Evolutionary conservation across 37 sponge, comb jelly and placozoan species (phyloP).

Genomic region (Axinella damicornis): DNA sequence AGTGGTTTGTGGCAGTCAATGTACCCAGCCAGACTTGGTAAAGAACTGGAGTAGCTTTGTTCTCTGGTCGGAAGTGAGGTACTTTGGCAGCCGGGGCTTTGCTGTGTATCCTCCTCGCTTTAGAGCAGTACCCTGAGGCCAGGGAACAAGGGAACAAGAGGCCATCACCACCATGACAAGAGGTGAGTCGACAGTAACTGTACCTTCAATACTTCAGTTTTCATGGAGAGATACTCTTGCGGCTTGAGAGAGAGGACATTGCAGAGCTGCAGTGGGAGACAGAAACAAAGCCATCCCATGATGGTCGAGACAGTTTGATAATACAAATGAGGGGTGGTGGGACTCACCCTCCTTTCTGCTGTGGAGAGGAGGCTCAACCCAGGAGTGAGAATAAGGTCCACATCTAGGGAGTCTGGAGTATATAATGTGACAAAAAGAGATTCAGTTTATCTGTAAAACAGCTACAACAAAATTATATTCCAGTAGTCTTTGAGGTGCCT

Average conservation of each 20-base stretch:
- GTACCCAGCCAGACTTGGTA: constrained; percentile 46
- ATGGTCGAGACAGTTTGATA: too few species aligned
- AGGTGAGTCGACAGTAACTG: background rate
- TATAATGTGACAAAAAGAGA: too few species aligned
- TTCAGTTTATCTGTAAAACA: too few species aligned
- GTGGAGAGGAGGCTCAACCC: constrained; percentile 46
- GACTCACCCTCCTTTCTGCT: constrained; percentile 59
- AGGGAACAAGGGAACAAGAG: constrained; percentile 5
- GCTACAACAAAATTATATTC: background rate
- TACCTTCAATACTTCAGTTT: constrained; percentile 72
- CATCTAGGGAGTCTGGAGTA: constrained; percentile 4
- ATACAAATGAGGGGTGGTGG: background rate
- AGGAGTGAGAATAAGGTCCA: constrained; percentile 21
- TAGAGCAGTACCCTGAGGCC: constrained; percentile 52
- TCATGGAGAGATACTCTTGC: constrained; percentile 41
- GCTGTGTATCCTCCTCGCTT: constrained; percentile 49
- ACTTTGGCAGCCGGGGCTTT: constrained; percentile 43
- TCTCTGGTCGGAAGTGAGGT: constrained; percentile 56
- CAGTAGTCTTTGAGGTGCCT: too few species aligned
- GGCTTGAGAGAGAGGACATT: constrained; percentile 33
- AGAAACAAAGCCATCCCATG: background rate
- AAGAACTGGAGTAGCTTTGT: constrained; percentile 42
- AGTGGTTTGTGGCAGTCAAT: too few species aligned
- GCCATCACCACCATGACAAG: background rate
- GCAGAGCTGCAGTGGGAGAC: constrained; percentile 4